These are phyloP conservation scores for Spea hammondii DNA, from an alignment of 2,797 vertebrate species.

Conservation along the genomic window DNA sequence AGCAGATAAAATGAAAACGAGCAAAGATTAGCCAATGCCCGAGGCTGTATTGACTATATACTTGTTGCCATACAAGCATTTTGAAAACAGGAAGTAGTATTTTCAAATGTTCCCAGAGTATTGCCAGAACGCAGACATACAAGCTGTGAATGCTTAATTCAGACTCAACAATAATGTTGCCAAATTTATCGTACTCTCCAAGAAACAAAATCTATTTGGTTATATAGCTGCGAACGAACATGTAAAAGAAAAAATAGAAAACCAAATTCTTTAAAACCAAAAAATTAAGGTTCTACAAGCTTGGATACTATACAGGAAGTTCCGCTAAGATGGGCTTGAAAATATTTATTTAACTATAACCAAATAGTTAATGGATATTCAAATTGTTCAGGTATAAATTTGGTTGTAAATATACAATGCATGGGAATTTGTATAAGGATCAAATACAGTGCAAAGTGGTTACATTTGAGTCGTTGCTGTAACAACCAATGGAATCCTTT, in stretches of 20 bases:
- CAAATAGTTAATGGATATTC: too few species aligned
- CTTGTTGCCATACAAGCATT: conserved; percentile 18
- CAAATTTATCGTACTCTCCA: conserved; percentile 7
- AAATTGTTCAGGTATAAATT: too few species aligned
- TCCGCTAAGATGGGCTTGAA: too few species aligned
- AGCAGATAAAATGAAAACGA: conserved; percentile 41
- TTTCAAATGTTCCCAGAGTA: conserved; percentile 23
- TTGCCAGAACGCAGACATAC: conserved; percentile 23
- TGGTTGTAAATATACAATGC: too few species aligned
- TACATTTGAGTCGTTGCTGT: too few species aligned
- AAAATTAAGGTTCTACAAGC: background rate
- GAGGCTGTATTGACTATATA: conserved; percentile 25
- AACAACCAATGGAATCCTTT: too few species aligned
- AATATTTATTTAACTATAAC: too few species aligned
- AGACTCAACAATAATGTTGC: conserved; percentile 16
- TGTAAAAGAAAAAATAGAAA: background rate
- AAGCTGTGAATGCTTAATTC: conserved; percentile 33
- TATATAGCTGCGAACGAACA: conserved; percentile 1
- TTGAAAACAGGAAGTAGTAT: conserved; percentile 40
- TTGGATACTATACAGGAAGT: background rate
- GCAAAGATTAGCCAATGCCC: conserved; percentile 22
- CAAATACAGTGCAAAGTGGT: too few species aligned
- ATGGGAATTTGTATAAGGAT: too few species aligned
- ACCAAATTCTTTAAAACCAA: background rate
- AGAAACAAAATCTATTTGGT: conserved; percentile 1